A percentile compares a stretch with the other conserved stretches of the same genome.
Evolutionary conservation across 2,888 invertebrate genomes (phyloP).

Genomic region (Ornithoptera priamus): DNA sequence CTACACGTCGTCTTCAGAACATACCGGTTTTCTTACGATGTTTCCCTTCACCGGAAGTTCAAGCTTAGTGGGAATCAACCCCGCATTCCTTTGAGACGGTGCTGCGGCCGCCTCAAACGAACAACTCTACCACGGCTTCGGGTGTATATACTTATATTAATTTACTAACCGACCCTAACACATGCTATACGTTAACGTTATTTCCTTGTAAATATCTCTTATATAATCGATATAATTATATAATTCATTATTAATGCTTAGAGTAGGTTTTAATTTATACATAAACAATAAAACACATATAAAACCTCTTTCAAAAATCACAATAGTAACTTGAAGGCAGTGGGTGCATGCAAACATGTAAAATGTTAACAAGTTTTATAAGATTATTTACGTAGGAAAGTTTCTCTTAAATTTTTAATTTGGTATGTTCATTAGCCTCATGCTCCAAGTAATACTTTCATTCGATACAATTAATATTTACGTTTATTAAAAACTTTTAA

Average conservation of each 20-base stretch:
- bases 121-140: no score
- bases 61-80: no score
- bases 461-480: constrained; percentile 1
- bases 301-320: constrained; percentile 54
- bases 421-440: constrained; percentile 28
- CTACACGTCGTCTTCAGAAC: no score
- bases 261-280: constrained; percentile 38
- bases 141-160: constrained; percentile 18
- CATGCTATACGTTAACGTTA: constrained; percentile 17
- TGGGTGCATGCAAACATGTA: constrained; percentile 61
- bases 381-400: constrained; percentile 34
- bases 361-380: constrained; percentile 42
- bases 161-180: constrained; percentile 13
- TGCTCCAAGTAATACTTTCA: constrained; percentile 4
- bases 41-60: no score
- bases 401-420: constrained; percentile 44
- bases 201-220: constrained; percentile 38
- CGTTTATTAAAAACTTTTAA: no score
- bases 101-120: no score
- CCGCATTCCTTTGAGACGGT: no score
- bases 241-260: constrained; percentile 36
- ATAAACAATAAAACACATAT: constrained; percentile 52
- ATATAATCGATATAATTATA: constrained; percentile 26
- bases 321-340: constrained; percentile 68
- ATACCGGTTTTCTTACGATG: no score